Base-by-base conservation (phyloP, 1,140 invertebrate species). In the Drosophila tani region DNA sequence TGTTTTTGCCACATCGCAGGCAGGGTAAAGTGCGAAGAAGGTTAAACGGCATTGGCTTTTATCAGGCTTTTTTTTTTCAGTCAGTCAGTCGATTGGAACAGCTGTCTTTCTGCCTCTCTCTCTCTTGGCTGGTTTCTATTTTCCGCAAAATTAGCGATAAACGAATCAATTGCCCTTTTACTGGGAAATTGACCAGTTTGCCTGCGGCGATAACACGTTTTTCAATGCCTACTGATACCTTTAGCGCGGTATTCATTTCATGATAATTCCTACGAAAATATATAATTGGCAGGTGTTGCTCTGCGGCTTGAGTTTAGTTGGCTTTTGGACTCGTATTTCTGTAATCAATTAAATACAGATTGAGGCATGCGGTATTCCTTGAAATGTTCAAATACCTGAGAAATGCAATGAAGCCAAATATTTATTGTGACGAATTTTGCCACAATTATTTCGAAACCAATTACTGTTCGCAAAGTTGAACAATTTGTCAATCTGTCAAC, bases 111-210 rank as follows among this genome's bases (percentile, higher is more conserved):
- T 11, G n/a, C 15, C 17, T 50, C 21, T 21, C 12, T n/a, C 35
- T 47, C 35, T 40, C n/a, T 32, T 40, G 21, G 19, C 14, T 24
- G 29, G 35, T 40, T 68, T 68, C 49, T 24, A 56, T 47, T 68
- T 70, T 68, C 64, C 53, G 64, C 64, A 68, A 69, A 70, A 70
- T 70, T 70, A 68, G 49, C 49, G 40, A 47, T 70, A 68, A 70
- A 56, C 32, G 49, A 55, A 70, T 70, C 67, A 67, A 68, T 70
- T 70, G 24, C 38, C 47, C 17, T 46, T 55, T 70, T 46, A 68
- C 50, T 68, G 64, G 67, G 40, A 68, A 53, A 56, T 32, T 32
- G 49, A 56, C 40, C 49, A 65, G 32, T 35, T 66, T 66, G 60
- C 62, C 66, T 66, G 11, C 14, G 29, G 58, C 12, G 63, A 66